phyloP scores from a whole-genome alignment of 2,113 vertebrate genomes.

The Amia ocellicauda region DNA sequence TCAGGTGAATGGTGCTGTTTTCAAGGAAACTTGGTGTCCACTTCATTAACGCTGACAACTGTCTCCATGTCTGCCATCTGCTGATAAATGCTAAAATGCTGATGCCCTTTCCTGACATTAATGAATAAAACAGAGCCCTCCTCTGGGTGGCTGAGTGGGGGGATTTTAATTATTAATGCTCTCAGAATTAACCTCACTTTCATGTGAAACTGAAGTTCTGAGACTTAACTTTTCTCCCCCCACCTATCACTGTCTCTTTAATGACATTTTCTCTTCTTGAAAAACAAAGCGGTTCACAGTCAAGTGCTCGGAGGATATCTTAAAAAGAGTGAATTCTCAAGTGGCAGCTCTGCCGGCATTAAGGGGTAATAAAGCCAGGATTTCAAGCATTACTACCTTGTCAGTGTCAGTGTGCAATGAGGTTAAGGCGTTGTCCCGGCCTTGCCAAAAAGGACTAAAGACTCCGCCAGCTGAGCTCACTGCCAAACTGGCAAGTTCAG shows the following conservation, averaged over 20 bases:
- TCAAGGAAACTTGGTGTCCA: constrained; percentile 34
- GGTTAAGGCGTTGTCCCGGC: neutral
- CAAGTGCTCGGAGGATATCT: neutral
- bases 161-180: neutral
- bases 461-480: no score
- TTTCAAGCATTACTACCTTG: neutral
- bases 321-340: no score
- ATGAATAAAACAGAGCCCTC: neutral
- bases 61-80: constrained; percentile 29
- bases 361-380: neutral
- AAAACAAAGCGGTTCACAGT: neutral
- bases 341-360: no score
- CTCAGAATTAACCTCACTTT: neutral
- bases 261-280: neutral
- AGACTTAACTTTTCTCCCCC: neutral
- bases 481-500: no score
- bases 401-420: neutral
- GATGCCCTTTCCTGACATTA: constrained; percentile 11
- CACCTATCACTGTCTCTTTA: neutral
- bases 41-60: constrained; percentile 34
- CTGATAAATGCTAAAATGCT: neutral
- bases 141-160: no score
- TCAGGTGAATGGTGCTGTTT: no score
- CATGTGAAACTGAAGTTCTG: neutral
- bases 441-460: no score